Evolutionary conservation across 37 sponge, comb jelly and placozoan genomes (phyloP), one percentile per base, ranked within the genome.

Genomic region (Ianthella basta): DNA sequence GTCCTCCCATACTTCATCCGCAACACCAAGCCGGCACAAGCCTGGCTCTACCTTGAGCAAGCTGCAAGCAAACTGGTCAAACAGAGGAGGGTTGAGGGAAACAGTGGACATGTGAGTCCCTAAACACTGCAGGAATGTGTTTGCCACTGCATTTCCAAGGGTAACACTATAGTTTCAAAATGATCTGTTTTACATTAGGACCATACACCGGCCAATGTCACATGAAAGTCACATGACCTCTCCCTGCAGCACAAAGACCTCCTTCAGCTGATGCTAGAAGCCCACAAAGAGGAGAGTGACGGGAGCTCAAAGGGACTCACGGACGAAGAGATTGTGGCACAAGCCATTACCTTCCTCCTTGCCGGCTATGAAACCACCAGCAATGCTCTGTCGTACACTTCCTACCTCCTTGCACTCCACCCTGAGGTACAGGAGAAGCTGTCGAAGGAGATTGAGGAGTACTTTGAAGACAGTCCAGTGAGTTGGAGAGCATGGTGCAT

Each of bases 321-420:
- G 34, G 82, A 90, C 67, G 85, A 64, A 56, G 87, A 88, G 70
- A 82, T 94, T 56, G 80, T 84, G 14, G 69, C 61, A n/a, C 81
- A 86, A 30, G 84, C 81, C 56, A 44, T 88, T 4, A 80, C 80
- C n/a, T 91, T 94, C 83, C 36, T 94, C 55, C 68, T 91, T n/a
- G 95, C 95, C 80, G 95, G 95, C 41, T 89, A 89, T 69, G 95
- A 94, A 80, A 94, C 95, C 19, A 94, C 95, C 19, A 86, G 87
- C 55, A 94, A 83, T 61, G 66, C 86, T 25, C 86, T 94, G 50
- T 35, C 79, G 34, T 94, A 83, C 83, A 81, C 81, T 19, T 25
- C 91, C n/a, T 90, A 90, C 63, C 89, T 90, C 44, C 87, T 94
- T 54, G 91, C 91, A 18, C 54, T 88, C 12, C 67, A 94, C 80